phyloP scores from a whole-genome alignment of 2,797 vertebrate genomes.

The Corythornis leucogaster region DNA sequence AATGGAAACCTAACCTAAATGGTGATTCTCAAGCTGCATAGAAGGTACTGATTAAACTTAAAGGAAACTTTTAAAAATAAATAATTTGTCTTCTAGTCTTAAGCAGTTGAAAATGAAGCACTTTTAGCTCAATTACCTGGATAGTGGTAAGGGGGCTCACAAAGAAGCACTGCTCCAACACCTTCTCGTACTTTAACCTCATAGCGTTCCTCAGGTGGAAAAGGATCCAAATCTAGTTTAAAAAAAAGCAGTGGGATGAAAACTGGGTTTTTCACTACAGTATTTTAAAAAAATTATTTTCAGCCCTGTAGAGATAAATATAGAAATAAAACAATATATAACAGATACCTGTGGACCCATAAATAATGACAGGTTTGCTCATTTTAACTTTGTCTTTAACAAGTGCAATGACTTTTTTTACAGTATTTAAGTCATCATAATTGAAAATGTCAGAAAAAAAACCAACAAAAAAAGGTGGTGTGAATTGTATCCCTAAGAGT shows the following conservation, averaged over 20 bases:
- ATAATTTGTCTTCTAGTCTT: not conserved
- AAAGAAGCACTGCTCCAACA: conserved; percentile 93
- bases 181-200: conserved; percentile 91
- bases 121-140: conserved; percentile 84
- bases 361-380: not conserved
- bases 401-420: not conserved
- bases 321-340: not conserved
- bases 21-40: not conserved
- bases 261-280: not conserved
- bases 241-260: not conserved
- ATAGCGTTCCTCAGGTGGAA: conserved; percentile 91
- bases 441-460: not conserved
- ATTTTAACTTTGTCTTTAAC: not conserved
- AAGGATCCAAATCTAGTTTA: conserved; percentile 89
- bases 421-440: not conserved
- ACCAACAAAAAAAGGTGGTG: not conserved
- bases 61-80: not conserved
- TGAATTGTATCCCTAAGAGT: not conserved
- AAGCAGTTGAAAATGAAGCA: not conserved
- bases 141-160: conserved; percentile 90
- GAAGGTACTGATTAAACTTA: not conserved
- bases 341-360: not conserved
- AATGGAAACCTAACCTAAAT: not conserved
- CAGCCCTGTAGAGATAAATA: not conserved
- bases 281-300: not conserved